Evolutionary conservation across 2,888 invertebrate genomes (phyloP).

Genomic region (Andrena fulva): DNA sequence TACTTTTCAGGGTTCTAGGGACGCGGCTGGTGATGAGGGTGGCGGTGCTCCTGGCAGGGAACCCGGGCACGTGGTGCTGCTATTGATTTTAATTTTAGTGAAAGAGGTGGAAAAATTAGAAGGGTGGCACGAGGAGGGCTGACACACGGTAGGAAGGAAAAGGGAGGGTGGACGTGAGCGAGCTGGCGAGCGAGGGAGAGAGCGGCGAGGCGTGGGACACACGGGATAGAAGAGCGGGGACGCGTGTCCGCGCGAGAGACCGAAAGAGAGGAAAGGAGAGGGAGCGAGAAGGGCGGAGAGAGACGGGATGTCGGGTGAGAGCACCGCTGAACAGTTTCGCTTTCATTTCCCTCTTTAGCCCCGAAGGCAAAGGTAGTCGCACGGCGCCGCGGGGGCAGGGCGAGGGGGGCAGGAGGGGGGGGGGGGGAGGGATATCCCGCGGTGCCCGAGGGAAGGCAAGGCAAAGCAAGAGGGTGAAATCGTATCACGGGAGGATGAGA

Average conservation of each 20-base stretch:
- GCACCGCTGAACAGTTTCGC: slow-evolving; percentile 84
- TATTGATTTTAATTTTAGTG: slow-evolving; percentile 85
- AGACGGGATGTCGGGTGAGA: slow-evolving; percentile 75
- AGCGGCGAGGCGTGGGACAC: slow-evolving; percentile 33
- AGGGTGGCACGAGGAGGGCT: slow-evolving; percentile 84
- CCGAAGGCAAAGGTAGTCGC: slow-evolving; percentile 75
- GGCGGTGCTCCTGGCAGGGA: slow-evolving; percentile 80
- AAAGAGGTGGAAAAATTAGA: slow-evolving; percentile 85
- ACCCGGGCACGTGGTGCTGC: slow-evolving; percentile 84
- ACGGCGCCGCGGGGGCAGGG: slow-evolving; percentile 50
- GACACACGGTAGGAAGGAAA: slow-evolving; percentile 72
- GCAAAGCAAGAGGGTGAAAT: slow-evolving; percentile 58
- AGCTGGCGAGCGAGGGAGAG: slow-evolving; percentile 42
- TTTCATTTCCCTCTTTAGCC: slow-evolving; percentile 83
- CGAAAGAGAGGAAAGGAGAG: slow-evolving; percentile 55
- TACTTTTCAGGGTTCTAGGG: slow-evolving; percentile 74
- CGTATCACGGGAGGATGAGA: slow-evolving; percentile 60
- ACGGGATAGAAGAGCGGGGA: slow-evolving; percentile 45
- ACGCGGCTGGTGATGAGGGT: slow-evolving; percentile 75
- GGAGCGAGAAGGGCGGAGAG: slow-evolving; percentile 60
- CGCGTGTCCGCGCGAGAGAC: slow-evolving; percentile 60
- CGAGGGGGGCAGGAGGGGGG: slow-evolving; percentile 43
- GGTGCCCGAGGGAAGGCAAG: slow-evolving; percentile 66
- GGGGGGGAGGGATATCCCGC: slow-evolving; percentile 26
- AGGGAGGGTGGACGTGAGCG: slow-evolving; percentile 50